A percentile compares a stretch with the other conserved stretches of the same genome.
Conservation (phyloP, 2,797 vertebrate species). For the Pangasius sanitwongsei region DNA sequence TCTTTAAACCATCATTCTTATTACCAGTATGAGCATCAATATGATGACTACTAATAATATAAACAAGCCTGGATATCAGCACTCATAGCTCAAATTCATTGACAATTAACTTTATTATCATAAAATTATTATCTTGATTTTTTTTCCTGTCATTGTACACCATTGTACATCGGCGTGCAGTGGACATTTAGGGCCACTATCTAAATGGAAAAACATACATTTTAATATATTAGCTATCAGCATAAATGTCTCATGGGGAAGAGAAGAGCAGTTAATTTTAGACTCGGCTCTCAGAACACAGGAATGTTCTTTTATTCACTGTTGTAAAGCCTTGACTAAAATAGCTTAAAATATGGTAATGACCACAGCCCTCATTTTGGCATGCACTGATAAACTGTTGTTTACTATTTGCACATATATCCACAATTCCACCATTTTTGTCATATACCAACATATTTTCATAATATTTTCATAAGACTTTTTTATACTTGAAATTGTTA, state of each 20-base stretch:
- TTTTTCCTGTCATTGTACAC: too few relatives aligned
- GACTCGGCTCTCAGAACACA: background rate
- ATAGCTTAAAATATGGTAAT: background rate
- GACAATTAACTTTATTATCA: background rate
- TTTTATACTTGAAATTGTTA: background rate
- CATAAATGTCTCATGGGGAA: background rate
- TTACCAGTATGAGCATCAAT: background rate
- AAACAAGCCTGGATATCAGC: background rate
- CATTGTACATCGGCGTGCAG: too few relatives aligned
- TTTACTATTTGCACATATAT: background rate
- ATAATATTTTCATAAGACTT: background rate
- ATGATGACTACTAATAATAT: background rate
- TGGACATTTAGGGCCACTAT: background rate
- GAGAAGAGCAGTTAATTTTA: constrained; percentile 3
- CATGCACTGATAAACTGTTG: background rate
- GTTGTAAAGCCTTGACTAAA: background rate
- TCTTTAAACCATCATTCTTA: background rate
- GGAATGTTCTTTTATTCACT: background rate
- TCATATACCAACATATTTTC: background rate
- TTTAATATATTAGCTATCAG: background rate
- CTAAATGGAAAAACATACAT: background rate
- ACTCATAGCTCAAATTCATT: background rate
- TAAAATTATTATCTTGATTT: background rate
- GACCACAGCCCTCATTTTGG: background rate
- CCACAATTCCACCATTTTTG: background rate